A percentile compares a stretch with the other conserved stretches of the same genome.
These are phyloP conservation scores for Acleris holmiana DNA, from an alignment of 2,888 invertebrate species.

Conservation along the genomic window DNA sequence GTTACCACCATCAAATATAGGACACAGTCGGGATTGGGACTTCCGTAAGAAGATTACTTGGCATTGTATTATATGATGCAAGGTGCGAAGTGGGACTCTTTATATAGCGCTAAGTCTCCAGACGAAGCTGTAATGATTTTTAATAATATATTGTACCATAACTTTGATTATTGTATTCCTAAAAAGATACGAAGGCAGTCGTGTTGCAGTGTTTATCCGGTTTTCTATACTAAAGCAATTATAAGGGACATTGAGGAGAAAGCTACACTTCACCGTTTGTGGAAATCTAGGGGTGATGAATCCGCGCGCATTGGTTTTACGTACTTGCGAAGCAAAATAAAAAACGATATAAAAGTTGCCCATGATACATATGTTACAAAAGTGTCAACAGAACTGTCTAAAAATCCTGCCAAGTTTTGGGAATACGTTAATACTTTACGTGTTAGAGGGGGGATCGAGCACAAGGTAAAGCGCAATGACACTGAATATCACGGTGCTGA, in stretches of 20 bases:
- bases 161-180: not conserved
- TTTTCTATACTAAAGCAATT: conserved; percentile 6
- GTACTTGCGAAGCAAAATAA: not conserved
- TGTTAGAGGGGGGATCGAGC: too few species aligned
- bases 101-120: not conserved
- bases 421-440: too few species aligned
- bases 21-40: too few species aligned
- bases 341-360: not conserved
- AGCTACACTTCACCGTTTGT: conserved; percentile 5
- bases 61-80: not conserved
- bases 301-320: not conserved
- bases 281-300: too few species aligned
- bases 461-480: too few species aligned
- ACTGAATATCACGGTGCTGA: too few species aligned
- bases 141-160: not conserved
- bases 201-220: conserved; percentile 2
- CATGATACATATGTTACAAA: too few species aligned
- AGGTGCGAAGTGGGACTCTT: not conserved
- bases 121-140: not conserved
- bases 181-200: not conserved
- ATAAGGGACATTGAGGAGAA: not conserved
- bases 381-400: too few species aligned
- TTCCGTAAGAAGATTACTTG: not conserved
- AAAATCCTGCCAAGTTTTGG: too few species aligned
- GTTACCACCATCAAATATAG: conserved; percentile 8